These are phyloP conservation scores for Hylaeus volcanicus DNA, from an alignment of 1,140 invertebrate species.

Conservation along the genomic window DNA sequence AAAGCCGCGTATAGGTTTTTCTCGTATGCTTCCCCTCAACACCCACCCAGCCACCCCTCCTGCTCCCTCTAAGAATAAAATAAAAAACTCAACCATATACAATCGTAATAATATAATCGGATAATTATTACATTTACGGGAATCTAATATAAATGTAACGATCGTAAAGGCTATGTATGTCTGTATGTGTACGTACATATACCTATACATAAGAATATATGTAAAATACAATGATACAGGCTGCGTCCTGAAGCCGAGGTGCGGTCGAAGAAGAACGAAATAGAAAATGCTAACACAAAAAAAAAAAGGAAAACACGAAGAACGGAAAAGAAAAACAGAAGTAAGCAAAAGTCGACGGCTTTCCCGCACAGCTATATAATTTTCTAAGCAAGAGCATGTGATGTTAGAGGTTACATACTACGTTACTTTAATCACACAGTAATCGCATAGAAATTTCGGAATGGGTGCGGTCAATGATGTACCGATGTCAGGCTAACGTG, in stretches of 20 bases:
- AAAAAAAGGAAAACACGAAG: not conserved
- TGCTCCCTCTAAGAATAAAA: not conserved
- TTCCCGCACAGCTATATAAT: constrained; percentile 61
- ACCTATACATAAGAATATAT: constrained; percentile 1
- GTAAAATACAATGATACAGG: constrained; percentile 48
- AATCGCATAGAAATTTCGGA: constrained; percentile 47
- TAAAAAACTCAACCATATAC: constrained; percentile 49
- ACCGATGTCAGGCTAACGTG: constrained; percentile 49
- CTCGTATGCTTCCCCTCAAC: constrained; percentile 32
- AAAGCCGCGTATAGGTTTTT: constrained; percentile 46
- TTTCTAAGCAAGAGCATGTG: constrained; percentile 71
- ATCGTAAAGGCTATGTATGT: constrained; percentile 59
- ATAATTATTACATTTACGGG: constrained; percentile 63
- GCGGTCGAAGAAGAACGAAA: not conserved
- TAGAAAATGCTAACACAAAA: too few relatives aligned
- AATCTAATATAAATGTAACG: constrained; percentile 64
- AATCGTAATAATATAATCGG: constrained; percentile 62
- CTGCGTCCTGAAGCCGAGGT: constrained; percentile 23
- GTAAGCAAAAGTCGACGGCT: constrained; percentile 29
- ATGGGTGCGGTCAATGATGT: constrained; percentile 43
- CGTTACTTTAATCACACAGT: constrained; percentile 52
- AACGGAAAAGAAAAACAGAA: not conserved
- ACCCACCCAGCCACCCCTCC: not conserved
- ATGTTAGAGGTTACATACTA: constrained; percentile 69
- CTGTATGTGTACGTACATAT: not conserved